These are phyloP conservation scores for Folsomia manolachei DNA, from an alignment of 2,888 invertebrate genomes.

Conservation along the genomic window DNA sequence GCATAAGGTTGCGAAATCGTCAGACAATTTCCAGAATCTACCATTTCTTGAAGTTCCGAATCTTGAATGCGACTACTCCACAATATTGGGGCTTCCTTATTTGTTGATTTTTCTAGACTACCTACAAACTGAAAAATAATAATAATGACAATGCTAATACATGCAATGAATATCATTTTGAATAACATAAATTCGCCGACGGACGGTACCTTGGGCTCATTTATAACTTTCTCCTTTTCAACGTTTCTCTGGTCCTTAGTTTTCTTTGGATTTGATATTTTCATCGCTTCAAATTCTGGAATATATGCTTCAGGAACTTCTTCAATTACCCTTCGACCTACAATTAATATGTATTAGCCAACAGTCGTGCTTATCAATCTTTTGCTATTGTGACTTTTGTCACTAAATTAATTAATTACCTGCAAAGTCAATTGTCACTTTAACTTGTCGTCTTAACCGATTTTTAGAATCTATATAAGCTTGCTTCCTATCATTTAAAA, in stretches of 20 bases:
- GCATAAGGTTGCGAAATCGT: conserved; percentile 98
- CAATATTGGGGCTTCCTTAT: conserved; percentile 27
- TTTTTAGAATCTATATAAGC: conserved; percentile 68
- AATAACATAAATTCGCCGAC: background rate
- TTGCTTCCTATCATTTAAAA: conserved; percentile 66
- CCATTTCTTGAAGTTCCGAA: conserved; percentile 73
- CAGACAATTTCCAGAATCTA: conserved; percentile 80
- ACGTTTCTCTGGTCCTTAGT: background rate
- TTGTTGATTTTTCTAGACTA: conserved; percentile 28
- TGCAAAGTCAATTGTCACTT: conserved; percentile 70
- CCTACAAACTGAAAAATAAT: conserved; percentile 42
- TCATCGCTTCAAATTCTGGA: conserved; percentile 20
- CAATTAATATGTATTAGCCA: conserved; percentile 3
- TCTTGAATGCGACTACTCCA: conserved; percentile 66
- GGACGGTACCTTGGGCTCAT: conserved; percentile 11
- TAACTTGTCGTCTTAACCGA: conserved; percentile 65
- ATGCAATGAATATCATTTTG: too few species aligned
- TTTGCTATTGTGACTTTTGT: too few species aligned
- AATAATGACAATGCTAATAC: background rate
- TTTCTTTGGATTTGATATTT: conserved; percentile 16
- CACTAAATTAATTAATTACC: conserved; percentile 55
- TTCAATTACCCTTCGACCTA: conserved; percentile 58
- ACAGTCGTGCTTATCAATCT: conserved; percentile 1
- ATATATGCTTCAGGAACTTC: conserved; percentile 53
- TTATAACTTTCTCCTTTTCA: conserved; percentile 17